Percentiles rank a stretch among this genome's conserved stretches.
Evolutionary conservation across 2,113 vertebrate genomes (phyloP).

Genomic region (Macrotus californicus): DNA sequence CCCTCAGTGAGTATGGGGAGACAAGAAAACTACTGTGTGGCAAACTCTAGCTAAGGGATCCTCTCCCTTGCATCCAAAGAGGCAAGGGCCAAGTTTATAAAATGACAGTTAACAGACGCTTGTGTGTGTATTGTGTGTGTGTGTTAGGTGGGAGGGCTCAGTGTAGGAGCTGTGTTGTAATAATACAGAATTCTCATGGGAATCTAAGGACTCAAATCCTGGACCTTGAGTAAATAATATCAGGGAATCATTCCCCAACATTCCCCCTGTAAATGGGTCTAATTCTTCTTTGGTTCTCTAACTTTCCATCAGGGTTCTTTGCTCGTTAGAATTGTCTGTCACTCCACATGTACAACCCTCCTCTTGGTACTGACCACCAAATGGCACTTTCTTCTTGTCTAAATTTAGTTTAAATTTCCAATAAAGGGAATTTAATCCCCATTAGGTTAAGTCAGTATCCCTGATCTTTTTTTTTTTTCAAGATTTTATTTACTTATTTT

Average conservation of each 20-base stretch:
- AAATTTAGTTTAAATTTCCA: background rate
- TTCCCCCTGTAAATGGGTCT: no score
- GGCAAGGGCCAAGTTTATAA: background rate
- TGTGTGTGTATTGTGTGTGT: background rate
- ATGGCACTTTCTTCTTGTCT: background rate
- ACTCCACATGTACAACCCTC: background rate
- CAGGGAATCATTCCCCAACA: background rate
- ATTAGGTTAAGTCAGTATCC: background rate
- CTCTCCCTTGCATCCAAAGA: background rate
- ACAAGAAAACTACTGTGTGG: background rate
- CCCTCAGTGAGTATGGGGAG: background rate
- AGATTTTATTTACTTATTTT: no score
- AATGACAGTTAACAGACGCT: background rate
- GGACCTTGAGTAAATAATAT: background rate
- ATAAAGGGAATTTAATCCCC: background rate
- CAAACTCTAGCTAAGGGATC: background rate
- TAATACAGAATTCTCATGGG: background rate
- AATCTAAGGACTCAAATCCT: background rate
- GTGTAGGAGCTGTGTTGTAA: background rate
- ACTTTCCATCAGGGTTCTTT: background rate
- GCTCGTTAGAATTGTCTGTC: background rate
- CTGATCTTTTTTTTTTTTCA: background rate
- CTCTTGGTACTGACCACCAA: background rate
- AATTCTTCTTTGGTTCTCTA: background rate
- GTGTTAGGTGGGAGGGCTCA: background rate